Percentiles rank a stretch among this genome's conserved stretches.
Evolutionary conservation across 1,140 invertebrate genomes (phyloP).

Genomic region (Pararge aegeria): DNA sequence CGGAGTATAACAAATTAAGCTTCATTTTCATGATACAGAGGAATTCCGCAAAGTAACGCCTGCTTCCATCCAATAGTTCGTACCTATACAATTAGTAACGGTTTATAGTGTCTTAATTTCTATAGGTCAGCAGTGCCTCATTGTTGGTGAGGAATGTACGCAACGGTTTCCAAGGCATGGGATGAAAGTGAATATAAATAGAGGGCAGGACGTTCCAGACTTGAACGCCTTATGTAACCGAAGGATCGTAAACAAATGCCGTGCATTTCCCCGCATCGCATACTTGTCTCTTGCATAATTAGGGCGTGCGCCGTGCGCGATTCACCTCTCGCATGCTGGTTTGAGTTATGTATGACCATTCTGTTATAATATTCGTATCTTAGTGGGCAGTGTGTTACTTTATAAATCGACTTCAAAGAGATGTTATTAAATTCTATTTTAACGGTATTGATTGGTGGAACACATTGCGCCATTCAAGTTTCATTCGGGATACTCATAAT

Average conservation of each 20-base stretch:
- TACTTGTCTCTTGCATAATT: slow-evolving; percentile 37
- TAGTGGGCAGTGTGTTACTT: not conserved
- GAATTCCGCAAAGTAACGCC: too few relatives aligned
- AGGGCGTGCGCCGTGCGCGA: slow-evolving; percentile 5
- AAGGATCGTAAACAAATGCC: slow-evolving; percentile 57
- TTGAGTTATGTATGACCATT: not conserved
- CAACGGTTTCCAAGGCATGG: slow-evolving; percentile 28
- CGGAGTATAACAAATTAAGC: too few relatives aligned
- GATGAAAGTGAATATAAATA: slow-evolving; percentile 68
- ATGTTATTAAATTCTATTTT: not conserved
- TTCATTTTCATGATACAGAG: too few relatives aligned
- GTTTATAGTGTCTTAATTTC: not conserved
- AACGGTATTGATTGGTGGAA: not conserved
- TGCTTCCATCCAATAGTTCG: too few relatives aligned
- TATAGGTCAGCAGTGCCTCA: not conserved
- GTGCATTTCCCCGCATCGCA: slow-evolving; percentile 21
- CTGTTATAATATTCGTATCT: not conserved
- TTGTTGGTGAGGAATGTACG: not conserved
- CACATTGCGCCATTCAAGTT: too few relatives aligned
- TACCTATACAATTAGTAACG: too few relatives aligned
- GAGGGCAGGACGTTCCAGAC: slow-evolving; percentile 40
- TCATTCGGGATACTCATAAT: too few relatives aligned
- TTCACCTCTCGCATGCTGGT: not conserved
- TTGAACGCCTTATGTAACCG: slow-evolving; percentile 60
- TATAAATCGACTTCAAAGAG: not conserved